Evolutionary conservation across 2,888 invertebrate genomes (phyloP).

Genomic region (Hirtodrosophila trivittata): DNA sequence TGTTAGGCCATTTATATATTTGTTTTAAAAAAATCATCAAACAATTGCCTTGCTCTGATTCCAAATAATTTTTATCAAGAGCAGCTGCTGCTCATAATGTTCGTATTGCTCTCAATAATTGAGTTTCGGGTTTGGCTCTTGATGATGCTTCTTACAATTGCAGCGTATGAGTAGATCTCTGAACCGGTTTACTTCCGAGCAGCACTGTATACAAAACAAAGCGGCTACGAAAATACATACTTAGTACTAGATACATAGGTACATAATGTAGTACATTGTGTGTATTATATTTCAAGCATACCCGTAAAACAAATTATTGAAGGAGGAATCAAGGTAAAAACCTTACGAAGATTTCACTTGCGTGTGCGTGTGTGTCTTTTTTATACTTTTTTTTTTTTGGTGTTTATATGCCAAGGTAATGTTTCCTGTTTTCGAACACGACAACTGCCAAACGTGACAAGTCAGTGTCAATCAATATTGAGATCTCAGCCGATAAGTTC

Average conservation of each 20-base stretch:
- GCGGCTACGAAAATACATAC: constrained; percentile 1
- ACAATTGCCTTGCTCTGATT: too few relatives aligned
- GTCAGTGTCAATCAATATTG: constrained; percentile 52
- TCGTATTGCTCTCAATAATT: not conserved
- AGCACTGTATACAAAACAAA: constrained; percentile 22
- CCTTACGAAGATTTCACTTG: not conserved
- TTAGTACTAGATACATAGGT: not conserved
- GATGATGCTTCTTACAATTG: constrained; percentile 21
- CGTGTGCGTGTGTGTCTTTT: too few relatives aligned
- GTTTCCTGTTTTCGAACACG: constrained; percentile 16
- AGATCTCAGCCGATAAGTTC: constrained; percentile 43
- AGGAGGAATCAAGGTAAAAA: too few relatives aligned
- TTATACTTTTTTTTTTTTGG: too few relatives aligned
- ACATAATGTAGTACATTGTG: constrained; percentile 1
- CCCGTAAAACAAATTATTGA: too few relatives aligned
- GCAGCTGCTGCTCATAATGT: too few relatives aligned
- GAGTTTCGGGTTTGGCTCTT: constrained; percentile 6
- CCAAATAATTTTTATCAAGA: too few relatives aligned
- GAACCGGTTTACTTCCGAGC: constrained; percentile 60
- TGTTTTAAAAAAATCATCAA: too few relatives aligned
- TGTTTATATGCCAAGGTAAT: too few relatives aligned
- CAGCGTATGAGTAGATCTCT: constrained; percentile 21
- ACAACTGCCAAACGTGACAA: constrained; percentile 24
- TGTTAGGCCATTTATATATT: too few relatives aligned
- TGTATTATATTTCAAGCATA: too few relatives aligned